Conservation (phyloP, 2,888 invertebrate genomes). For the Drosophila mettleri region DNA sequence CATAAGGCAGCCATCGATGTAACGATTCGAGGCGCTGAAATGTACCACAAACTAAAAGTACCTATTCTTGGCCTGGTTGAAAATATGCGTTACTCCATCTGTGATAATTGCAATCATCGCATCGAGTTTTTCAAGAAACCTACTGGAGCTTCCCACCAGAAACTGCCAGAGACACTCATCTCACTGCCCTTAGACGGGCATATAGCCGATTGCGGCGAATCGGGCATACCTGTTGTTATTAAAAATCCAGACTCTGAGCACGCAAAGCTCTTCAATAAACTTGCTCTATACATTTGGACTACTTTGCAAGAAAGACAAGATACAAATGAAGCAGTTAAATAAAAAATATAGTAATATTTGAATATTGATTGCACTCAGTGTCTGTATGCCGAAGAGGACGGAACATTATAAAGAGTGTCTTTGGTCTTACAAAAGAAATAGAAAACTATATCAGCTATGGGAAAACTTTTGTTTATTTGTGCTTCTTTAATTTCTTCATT, state of each 20-base stretch:
- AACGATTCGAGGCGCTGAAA: slow-evolving; percentile 92
- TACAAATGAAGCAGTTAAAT: background rate
- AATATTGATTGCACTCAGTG: background rate
- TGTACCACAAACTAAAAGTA: slow-evolving; percentile 93
- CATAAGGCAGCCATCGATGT: slow-evolving; percentile 95
- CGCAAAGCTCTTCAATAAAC: slow-evolving; percentile 65
- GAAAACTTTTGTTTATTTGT: slow-evolving; percentile 56
- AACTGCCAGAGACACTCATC: slow-evolving; percentile 88
- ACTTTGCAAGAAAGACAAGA: slow-evolving; percentile 14
- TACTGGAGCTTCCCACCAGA: background rate
- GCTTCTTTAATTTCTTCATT: slow-evolving; percentile 87
- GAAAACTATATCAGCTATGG: background rate
- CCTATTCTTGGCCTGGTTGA: slow-evolving; percentile 95
- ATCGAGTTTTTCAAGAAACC: slow-evolving; percentile 89
- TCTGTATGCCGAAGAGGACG: background rate
- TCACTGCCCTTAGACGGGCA: slow-evolving; percentile 85
- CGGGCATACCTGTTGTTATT: slow-evolving; percentile 81
- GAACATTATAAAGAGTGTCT: too few species aligned
- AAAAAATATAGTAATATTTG: slow-evolving; percentile 15
- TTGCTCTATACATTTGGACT: slow-evolving; percentile 52
- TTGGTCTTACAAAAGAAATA: too few species aligned
- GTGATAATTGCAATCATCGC: slow-evolving; percentile 90
- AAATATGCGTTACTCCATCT: slow-evolving; percentile 94
- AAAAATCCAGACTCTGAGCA: slow-evolving; percentile 80
- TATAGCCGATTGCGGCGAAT: slow-evolving; percentile 83